Percentiles rank a stretch among this genome's conserved stretches.
These are phyloP conservation scores for Cephus sareptanus DNA, from an alignment of 2,888 invertebrate genomes.

Conservation along the genomic window DNA sequence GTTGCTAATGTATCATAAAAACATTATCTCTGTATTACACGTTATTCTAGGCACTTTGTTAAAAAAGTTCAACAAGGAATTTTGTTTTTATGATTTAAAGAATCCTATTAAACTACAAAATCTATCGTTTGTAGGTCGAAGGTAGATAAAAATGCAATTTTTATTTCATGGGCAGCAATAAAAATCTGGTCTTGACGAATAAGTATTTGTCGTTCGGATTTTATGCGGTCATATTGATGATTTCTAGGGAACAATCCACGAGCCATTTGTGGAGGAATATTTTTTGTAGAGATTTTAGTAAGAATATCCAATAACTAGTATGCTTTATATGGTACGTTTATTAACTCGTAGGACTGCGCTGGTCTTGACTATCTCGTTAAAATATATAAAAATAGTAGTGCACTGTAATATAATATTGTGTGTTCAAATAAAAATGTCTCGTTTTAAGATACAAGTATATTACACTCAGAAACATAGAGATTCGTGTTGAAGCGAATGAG, in stretches of 20 bases:
- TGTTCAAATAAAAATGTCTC: background rate
- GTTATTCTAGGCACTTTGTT: background rate
- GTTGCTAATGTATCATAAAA: background rate
- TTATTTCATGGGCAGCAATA: background rate
- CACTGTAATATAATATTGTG: background rate
- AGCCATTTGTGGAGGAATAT: background rate
- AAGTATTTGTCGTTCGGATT: background rate
- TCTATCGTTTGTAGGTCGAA: background rate
- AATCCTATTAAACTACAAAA: background rate
- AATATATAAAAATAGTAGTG: background rate
- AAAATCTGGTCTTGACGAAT: background rate
- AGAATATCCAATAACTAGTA: background rate
- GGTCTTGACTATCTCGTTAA: background rate
- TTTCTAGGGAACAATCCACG: background rate
- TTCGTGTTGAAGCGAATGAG: background rate
- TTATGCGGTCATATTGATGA: background rate
- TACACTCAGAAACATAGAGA: background rate
- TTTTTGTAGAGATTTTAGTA: background rate
- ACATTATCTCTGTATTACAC: background rate
- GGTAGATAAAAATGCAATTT: background rate
- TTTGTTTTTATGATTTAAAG: background rate
- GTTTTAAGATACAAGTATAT: background rate
- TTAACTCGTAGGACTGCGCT: background rate
- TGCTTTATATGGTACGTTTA: background rate
- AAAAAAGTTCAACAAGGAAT: background rate